Conservation (phyloP, 2,797 vertebrate species). For the Aplochiton taeniatus region DNA sequence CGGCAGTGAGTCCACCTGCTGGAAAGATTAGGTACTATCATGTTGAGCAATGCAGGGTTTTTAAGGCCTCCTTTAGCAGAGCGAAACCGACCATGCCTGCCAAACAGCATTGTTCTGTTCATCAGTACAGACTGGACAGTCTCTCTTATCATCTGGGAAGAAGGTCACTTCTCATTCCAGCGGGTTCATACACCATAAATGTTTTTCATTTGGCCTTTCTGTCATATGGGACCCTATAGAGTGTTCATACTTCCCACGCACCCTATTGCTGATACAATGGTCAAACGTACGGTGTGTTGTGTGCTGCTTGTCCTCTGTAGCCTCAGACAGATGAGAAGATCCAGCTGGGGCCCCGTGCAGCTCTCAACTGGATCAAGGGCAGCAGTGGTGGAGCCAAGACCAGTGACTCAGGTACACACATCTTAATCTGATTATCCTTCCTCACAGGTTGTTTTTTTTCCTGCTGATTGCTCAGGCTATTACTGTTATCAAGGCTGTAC, state of each 20-base stretch:
- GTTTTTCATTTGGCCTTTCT: too few relatives aligned
- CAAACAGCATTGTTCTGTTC: background rate
- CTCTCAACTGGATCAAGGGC: conserved; percentile 96
- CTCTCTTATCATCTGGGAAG: too few relatives aligned
- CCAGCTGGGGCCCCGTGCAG: conserved; percentile 94
- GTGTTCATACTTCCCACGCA: too few relatives aligned
- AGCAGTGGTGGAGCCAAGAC: conserved; percentile 98
- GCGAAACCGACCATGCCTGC: background rate
- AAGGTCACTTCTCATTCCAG: too few relatives aligned
- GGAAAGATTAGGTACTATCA: conserved; percentile 27
- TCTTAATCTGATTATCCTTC: background rate
- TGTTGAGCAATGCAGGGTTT: conserved; percentile 1
- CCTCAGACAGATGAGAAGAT: conserved; percentile 98
- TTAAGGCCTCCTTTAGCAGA: conserved; percentile 38
- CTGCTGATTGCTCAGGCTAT: too few relatives aligned
- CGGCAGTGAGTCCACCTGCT: conserved; percentile 30
- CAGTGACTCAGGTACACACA: conserved; percentile 85
- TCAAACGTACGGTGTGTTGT: background rate
- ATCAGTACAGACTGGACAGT: too few relatives aligned
- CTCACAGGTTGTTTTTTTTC: too few relatives aligned
- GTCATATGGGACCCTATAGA: too few relatives aligned
- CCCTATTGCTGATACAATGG: too few relatives aligned
- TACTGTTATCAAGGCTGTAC: too few relatives aligned
- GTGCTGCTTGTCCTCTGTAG: conserved; percentile 61
- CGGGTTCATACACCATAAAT: too few relatives aligned